Evolutionary conservation across 2,113 vertebrate species (phyloP).

Genomic region (Cavia aperea): DNA sequence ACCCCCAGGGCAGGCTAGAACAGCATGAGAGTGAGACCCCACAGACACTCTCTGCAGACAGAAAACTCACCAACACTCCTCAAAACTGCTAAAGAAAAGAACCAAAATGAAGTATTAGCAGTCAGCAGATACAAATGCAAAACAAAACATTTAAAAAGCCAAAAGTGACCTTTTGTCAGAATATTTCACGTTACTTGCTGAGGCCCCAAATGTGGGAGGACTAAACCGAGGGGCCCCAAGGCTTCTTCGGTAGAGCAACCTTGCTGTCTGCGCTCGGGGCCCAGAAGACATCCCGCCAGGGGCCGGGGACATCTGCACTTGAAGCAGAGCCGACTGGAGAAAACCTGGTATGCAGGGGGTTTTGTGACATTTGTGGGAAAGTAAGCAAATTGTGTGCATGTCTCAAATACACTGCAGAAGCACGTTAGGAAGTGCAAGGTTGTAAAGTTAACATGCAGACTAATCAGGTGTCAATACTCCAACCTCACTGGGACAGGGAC

Average conservation of each 20-base stretch:
- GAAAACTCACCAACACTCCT: conserved; percentile 98
- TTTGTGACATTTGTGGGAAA: background rate
- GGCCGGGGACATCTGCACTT: accelerated
- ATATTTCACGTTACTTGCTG: conserved; percentile 21
- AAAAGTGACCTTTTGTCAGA: conserved; percentile 62
- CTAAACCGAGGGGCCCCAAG: conserved; percentile 43
- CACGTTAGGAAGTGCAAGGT: background rate
- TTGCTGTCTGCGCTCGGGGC: background rate
- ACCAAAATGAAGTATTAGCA: conserved; percentile 80
- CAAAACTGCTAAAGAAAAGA: conserved; percentile 94
- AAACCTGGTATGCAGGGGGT: background rate
- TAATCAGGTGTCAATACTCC: background rate
- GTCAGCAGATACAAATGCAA: conserved; percentile 75
- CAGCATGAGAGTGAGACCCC: conserved; percentile 57
- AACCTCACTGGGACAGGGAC: background rate
- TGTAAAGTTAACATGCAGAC: background rate
- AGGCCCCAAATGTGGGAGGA: background rate
- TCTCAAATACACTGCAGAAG: background rate
- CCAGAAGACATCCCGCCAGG: background rate
- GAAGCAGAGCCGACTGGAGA: background rate
- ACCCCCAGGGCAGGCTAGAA: conserved; percentile 42
- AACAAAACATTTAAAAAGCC: conserved; percentile 67
- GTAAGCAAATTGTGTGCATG: background rate
- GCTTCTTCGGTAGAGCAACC: background rate
- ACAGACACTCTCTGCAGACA: conserved; percentile 75